A percentile compares a stretch with the other conserved stretches of the same genome.
Conservation (phyloP, 2,888 invertebrate genomes). For the Cephalotes varians region DNA sequence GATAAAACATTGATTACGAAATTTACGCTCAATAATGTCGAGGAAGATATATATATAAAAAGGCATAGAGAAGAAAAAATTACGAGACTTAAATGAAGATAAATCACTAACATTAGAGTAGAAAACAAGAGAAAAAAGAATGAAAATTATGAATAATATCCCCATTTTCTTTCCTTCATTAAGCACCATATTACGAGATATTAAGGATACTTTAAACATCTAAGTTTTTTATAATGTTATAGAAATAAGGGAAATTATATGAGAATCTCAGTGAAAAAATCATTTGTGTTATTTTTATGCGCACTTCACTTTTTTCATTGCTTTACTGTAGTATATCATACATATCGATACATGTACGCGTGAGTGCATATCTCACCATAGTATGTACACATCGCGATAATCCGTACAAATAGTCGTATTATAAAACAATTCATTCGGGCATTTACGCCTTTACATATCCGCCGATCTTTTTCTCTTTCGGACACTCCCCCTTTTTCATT, state of each 20-base stretch:
- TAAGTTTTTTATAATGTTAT: not conserved
- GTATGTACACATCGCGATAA: not conserved
- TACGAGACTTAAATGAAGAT: slow-evolving; percentile 1
- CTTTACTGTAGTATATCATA: not conserved
- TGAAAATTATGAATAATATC: not conserved
- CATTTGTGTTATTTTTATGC: not conserved
- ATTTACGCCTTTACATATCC: not conserved
- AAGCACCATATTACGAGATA: not conserved
- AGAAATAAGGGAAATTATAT: not conserved
- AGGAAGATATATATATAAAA: slow-evolving; percentile 1
- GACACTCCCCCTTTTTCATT: not conserved
- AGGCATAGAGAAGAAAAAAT: not conserved
- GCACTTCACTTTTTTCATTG: not conserved
- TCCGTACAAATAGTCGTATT: slow-evolving; percentile 19
- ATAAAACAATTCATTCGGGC: slow-evolving; percentile 21
- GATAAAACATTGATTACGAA: slow-evolving; percentile 6
- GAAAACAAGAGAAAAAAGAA: slow-evolving; percentile 30
- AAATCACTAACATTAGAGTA: not conserved
- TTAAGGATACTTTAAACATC: not conserved
- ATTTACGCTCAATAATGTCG: slow-evolving; percentile 26
- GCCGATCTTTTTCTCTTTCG: not conserved
- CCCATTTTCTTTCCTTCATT: not conserved
- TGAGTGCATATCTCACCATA: not conserved
- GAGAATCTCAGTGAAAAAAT: not conserved
- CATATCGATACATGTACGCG: not conserved